Evolutionary conservation across 2,113 vertebrate species (phyloP), one percentile per base, ranked within the genome.

Genomic region (Lagopus leucura): DNA sequence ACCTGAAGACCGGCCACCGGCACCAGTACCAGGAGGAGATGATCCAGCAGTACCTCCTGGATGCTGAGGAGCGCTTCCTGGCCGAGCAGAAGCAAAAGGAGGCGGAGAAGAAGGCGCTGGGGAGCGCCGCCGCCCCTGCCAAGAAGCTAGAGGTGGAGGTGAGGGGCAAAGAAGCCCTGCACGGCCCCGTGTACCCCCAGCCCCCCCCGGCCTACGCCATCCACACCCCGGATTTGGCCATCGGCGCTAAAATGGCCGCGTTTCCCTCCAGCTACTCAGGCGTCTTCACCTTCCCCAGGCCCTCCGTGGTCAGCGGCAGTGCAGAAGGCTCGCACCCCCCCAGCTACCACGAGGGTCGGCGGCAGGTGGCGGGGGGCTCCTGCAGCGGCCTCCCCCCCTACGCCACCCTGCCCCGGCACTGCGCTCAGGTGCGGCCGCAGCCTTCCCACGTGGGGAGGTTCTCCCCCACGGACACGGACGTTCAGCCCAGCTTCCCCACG

Each of bases 21-120:
- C 99, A 99, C 97, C 99, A 98, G 25, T 99, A 98, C 96, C 99
- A 99, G 96, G 99, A 99, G 96, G 99, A 99, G 97, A 99, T 99
- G 99, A 99, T 99, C 97, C 98, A 99, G 88, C 96, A 98, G 74
- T 99, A 99, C 97, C 98, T 99, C 1, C 58, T 97, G 2, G 99
- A 99, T 0, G 99, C 99, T 0, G 98, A 99, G 97, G 98, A 99
- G 7, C 98, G 99, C 16, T 99, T 99, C 72, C 57, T 97, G 52
- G 97, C 97, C 0, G 99, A 99, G 97, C 99, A 99, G 96, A 98
- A 98, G 25, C 98, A 98, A 48, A 98, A 98, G 8, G 99, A 99
- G 6, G 97, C 95, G 0, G 99, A 99, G 67, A 98, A 98, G 90
- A 99, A 98, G 92, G 96, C 91, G 0, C 57, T 93, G 73, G 93